phyloP scores from a whole-genome alignment of 2,113 vertebrate genomes.

The Bombycilla garrulus region DNA sequence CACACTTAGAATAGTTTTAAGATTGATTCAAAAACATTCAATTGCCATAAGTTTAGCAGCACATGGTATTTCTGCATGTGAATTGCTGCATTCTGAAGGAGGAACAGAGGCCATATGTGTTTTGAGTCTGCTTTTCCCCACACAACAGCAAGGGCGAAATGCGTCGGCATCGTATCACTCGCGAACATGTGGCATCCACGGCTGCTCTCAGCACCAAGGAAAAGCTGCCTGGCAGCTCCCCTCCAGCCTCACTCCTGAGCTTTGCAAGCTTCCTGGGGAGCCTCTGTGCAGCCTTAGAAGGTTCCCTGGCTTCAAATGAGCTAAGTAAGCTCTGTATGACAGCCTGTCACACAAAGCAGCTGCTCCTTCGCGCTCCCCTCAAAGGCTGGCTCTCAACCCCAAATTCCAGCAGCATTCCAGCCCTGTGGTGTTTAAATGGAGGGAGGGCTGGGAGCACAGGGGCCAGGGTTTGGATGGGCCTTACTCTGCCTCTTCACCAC shows the following conservation, averaged over 20 bases:
- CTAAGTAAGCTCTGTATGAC: conserved; percentile 2
- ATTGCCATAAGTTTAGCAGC: neutral
- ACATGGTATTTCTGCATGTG: neutral
- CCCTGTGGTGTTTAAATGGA: neutral
- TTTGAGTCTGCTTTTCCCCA: neutral
- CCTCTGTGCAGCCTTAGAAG: conserved; percentile 21
- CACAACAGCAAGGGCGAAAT: neutral
- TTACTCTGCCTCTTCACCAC: neutral
- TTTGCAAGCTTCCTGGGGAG: neutral
- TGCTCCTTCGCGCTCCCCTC: neutral
- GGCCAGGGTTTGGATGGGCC: neutral
- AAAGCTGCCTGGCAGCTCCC: neutral
- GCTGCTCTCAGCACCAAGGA: neutral
- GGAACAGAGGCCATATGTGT: neutral
- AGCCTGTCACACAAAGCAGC: neutral
- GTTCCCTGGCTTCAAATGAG: neutral
- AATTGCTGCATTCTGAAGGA: neutral
- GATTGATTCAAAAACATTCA: neutral
- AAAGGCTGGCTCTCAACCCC: neutral
- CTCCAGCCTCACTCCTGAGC: neutral
- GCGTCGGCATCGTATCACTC: neutral
- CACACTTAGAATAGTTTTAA: neutral
- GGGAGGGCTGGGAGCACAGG: neutral
- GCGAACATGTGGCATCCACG: neutral
- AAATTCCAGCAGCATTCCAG: neutral